Evolutionary conservation across 1,140 invertebrate species (phyloP).

Genomic region (Cataglyphis hispanica): DNA sequence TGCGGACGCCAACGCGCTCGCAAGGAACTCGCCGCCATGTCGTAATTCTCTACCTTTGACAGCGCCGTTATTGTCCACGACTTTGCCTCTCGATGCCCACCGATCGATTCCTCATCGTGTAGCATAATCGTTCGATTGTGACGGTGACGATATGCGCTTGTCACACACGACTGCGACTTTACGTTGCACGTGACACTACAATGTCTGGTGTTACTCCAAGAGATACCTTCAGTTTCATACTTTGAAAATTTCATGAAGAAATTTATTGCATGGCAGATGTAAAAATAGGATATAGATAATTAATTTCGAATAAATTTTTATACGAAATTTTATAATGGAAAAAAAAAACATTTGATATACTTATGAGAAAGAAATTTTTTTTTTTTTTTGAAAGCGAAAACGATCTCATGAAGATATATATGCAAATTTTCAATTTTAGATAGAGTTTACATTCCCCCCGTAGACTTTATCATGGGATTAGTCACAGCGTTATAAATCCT

Average conservation of each 20-base stretch:
- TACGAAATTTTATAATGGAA: no score
- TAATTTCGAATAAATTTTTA: no score
- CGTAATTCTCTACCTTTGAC: slow-evolving; percentile 60
- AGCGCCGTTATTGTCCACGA: slow-evolving; percentile 58
- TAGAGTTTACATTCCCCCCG: background rate
- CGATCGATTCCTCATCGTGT: slow-evolving; percentile 52
- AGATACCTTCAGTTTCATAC: background rate
- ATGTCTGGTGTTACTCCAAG: background rate
- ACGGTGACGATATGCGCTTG: slow-evolving; percentile 7
- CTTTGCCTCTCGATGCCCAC: slow-evolving; percentile 56
- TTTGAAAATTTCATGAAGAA: no score
- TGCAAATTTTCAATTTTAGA: background rate
- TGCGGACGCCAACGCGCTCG: slow-evolving; percentile 52
- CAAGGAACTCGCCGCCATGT: slow-evolving; percentile 43
- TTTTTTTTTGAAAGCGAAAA: background rate
- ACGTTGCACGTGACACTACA: background rate
- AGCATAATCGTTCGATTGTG: slow-evolving; percentile 50
- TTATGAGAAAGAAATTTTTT: no score
- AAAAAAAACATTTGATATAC: no score
- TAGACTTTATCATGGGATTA: slow-evolving; percentile 27
- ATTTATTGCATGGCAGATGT: no score
- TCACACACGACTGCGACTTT: background rate
- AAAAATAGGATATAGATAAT: no score
- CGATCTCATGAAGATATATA: no score
- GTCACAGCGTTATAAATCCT: slow-evolving; percentile 39